Percentiles rank a stretch among this genome's conserved stretches.
phyloP scores from a whole-genome alignment of 2,797 vertebrate genomes.

The Sebastiscus albofasciatus region DNA sequence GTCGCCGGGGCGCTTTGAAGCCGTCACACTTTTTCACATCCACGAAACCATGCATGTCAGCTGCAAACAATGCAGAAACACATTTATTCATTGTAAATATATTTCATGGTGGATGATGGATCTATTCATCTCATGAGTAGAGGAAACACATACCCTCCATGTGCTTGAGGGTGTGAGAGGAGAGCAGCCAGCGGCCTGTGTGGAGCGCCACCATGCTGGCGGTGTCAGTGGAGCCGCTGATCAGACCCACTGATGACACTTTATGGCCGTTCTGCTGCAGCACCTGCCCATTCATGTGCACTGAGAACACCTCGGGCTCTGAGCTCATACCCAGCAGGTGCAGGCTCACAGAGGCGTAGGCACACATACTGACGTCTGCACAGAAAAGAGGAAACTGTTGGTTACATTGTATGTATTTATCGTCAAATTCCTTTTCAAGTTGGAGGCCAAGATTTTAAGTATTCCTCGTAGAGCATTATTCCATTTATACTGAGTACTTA shows the following conservation, averaged over 20 bases:
- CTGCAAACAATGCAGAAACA: constrained; percentile 69
- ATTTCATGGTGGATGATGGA: neutral
- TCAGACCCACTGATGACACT: constrained; percentile 88
- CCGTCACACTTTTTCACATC: constrained; percentile 81
- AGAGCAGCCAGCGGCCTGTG: constrained; percentile 89
- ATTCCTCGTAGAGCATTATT: neutral
- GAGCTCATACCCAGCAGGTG: constrained; percentile 95
- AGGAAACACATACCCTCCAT: constrained; percentile 84
- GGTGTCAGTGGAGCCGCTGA: constrained; percentile 86
- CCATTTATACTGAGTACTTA: neutral
- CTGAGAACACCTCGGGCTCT: constrained; percentile 91
- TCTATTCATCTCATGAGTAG: neutral
- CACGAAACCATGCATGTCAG: constrained; percentile 89
- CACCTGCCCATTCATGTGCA: constrained; percentile 94
- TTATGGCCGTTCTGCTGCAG: constrained; percentile 86
- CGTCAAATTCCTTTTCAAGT: neutral
- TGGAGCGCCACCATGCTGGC: constrained; percentile 86
- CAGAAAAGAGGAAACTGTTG: neutral
- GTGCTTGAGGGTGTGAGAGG: constrained; percentile 89
- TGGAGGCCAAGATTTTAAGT: neutral
- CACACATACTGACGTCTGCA: constrained; percentile 87
- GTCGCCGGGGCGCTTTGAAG: constrained; percentile 70
- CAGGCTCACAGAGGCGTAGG: constrained; percentile 86
- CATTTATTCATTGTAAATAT: neutral
- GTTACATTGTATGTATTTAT: neutral